Evolutionary conservation across 2,113 vertebrate genomes (phyloP).

Genomic region (Desmodus rotundus): DNA sequence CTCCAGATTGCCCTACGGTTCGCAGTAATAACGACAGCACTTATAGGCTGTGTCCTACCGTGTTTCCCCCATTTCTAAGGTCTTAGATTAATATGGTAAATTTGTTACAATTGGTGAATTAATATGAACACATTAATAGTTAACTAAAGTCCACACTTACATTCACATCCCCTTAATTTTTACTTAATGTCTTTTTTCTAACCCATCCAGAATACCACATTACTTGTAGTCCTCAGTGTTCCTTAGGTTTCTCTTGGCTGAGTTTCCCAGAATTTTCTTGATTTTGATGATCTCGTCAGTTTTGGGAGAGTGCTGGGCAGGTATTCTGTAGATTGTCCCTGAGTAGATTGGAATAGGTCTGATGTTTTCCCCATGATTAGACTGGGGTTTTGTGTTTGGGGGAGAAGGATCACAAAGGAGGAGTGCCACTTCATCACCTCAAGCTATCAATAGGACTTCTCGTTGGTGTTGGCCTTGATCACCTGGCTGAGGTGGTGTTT

Average conservation of each 20-base stretch:
- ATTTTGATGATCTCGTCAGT: not conserved
- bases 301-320: not conserved
- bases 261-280: not conserved
- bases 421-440: not conserved
- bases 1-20: not conserved
- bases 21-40: not conserved
- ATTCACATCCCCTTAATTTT: not conserved
- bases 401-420: not conserved
- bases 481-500: not conserved
- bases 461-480: not conserved
- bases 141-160: not conserved
- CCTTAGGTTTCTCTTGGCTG: not conserved
- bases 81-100: not conserved
- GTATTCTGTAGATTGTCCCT: not conserved
- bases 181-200: not conserved
- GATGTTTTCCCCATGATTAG: not conserved
- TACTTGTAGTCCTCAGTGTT: not conserved
- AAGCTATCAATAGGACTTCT: too few species aligned
- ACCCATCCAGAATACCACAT: not conserved
- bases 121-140: not conserved
- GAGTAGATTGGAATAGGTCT: not conserved
- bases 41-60: not conserved
- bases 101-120: not conserved
- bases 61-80: not conserved
- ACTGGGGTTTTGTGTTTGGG: not conserved